Evolutionary conservation across 1,140 invertebrate genomes (phyloP), one percentile per base, ranked within the genome.

Genomic region (Luehdorfia chinensis): DNA sequence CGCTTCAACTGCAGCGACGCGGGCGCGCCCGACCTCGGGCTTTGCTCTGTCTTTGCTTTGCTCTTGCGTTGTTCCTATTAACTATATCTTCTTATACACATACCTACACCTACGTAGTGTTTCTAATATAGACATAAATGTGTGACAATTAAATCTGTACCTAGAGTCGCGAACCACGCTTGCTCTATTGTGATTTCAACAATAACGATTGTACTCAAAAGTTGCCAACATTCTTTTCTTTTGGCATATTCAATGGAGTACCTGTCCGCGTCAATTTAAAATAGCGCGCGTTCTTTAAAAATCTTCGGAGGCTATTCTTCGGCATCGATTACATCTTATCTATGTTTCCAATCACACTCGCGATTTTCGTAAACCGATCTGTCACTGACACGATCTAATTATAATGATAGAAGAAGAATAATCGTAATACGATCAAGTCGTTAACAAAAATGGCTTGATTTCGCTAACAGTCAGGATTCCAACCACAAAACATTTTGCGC

Each of bases 11-110:
- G n/a, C n/a, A 51, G 31, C 63, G 59, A 51, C 62, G 59, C 62
- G 55, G 54, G 53, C 60, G 66, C 70, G 68, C 47, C 50, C 76
- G 74, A 68, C 75, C 77, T 79, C 75, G 72, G 55, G 47, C 56
- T 68, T 58, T 71, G 61, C 61, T 68, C 66, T 62, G 71, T 71
- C 68, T 75, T 68, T 70, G 60, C 69, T 73, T 50, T 77, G 69
- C 75, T 81, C 76, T 84, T 83, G 80, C 80, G 76, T 73, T 76
- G 76, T 65, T 70, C 56, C 57, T 59, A 69, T 68, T 73, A 61
- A 51, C 55, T 51, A 50, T 61, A 63, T 49, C 46, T 60, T 57
- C 32, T 16, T 55, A 57, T 52, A 50, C 32, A n/a, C 44, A 54
- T 37, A 37, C 32, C 18, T 21, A 51, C 33, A 34, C 31, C 27